Conservation (phyloP, 2,888 invertebrate species). For the Acronicta psi region DNA sequence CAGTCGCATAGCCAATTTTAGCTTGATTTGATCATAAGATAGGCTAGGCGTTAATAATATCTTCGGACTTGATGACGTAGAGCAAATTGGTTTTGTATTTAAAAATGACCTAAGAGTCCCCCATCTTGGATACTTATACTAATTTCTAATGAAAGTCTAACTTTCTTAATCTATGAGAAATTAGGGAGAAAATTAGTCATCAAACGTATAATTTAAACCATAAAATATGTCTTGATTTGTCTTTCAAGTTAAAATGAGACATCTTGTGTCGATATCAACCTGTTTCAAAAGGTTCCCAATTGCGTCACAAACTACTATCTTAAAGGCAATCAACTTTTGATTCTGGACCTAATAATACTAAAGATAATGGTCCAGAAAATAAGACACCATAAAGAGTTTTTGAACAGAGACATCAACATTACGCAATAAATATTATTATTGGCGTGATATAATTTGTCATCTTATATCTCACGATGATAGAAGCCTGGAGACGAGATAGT, state of each 20-base stretch:
- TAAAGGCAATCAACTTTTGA: neutral
- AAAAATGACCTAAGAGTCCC: too few species aligned
- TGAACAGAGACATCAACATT: slow-evolving; percentile 18
- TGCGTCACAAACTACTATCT: neutral
- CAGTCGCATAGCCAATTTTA: slow-evolving; percentile 64
- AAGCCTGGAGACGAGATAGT: too few species aligned
- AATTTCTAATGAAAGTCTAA: too few species aligned
- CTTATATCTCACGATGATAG: too few species aligned
- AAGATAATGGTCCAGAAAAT: neutral
- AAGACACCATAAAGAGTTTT: neutral
- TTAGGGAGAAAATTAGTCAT: too few species aligned
- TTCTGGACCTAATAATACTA: neutral
- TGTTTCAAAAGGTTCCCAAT: neutral
- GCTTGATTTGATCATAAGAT: slow-evolving; percentile 49
- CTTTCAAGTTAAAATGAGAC: neutral
- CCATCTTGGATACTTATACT: too few species aligned
- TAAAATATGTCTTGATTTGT: too few species aligned
- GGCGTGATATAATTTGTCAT: too few species aligned
- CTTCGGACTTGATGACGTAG: slow-evolving; percentile 19
- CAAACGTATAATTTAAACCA: too few species aligned
- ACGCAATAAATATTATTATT: slow-evolving; percentile 13
- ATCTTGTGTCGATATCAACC: neutral
- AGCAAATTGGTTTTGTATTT: neutral
- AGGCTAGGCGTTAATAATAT: slow-evolving; percentile 21
- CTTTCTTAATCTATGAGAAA: too few species aligned